Conservation (phyloP, 1,140 invertebrate genomes). For the Hycleus phaleratus region DNA sequence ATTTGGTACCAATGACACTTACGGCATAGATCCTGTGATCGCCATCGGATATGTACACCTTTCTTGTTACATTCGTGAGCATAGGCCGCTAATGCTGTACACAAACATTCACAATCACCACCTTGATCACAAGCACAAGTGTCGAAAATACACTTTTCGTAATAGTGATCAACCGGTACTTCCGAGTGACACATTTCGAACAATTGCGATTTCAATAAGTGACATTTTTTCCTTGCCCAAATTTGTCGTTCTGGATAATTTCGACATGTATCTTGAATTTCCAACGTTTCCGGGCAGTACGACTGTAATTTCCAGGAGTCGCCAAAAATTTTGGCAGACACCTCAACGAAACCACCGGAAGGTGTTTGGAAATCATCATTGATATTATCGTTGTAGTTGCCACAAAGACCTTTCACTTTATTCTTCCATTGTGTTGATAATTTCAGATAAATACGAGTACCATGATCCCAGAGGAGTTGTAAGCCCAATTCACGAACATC, state of each 20-base stretch:
- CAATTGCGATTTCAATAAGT: slow-evolving; percentile 59
- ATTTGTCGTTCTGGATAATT: slow-evolving; percentile 63
- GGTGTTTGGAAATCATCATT: slow-evolving; percentile 79
- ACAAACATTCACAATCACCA: slow-evolving; percentile 83
- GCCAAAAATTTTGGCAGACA: slow-evolving; percentile 65
- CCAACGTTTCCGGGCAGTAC: slow-evolving; percentile 55
- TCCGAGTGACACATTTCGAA: slow-evolving; percentile 74
- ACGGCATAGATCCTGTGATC: slow-evolving; percentile 75
- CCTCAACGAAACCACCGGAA: slow-evolving; percentile 64
- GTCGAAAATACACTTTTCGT: slow-evolving; percentile 68
- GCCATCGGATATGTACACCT: slow-evolving; percentile 69
- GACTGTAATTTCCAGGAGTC: slow-evolving; percentile 81
- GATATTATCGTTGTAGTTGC: slow-evolving; percentile 80
- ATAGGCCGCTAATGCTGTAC: slow-evolving; percentile 79
- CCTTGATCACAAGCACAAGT: slow-evolving; percentile 82
- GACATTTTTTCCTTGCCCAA: slow-evolving; percentile 71
- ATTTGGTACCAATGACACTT: slow-evolving; percentile 36
- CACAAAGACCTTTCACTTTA: slow-evolving; percentile 75
- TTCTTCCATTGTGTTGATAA: slow-evolving; percentile 66
- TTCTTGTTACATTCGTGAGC: slow-evolving; percentile 69
- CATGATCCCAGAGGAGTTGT: slow-evolving; percentile 79
- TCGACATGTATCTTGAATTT: slow-evolving; percentile 60
- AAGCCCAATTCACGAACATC: slow-evolving; percentile 71
- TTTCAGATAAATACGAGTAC: slow-evolving; percentile 72
- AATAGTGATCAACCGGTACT: slow-evolving; percentile 61